Evolutionary conservation across 2,797 vertebrate genomes (phyloP), one percentile per base, ranked within the genome.

Genomic region (Chelmon rostratus): DNA sequence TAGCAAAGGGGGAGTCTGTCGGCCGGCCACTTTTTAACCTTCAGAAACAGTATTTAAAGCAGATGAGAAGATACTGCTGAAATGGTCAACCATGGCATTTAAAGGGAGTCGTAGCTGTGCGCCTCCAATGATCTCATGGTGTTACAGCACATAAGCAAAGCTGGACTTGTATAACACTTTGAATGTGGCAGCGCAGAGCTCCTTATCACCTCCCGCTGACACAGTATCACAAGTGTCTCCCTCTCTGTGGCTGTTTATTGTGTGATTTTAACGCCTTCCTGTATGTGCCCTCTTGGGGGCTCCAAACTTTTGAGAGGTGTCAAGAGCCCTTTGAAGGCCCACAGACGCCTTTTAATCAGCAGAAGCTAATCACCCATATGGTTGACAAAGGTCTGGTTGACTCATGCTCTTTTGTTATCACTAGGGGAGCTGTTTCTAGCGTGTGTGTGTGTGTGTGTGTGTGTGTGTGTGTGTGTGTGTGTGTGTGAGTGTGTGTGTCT

Each of bases 281-380:
- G 77, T 84, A 56, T 90, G 79, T 71, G 54, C 37, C 79, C 84
- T 79, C 72, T 72, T 54, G 68, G 81, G 64, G 78, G 83, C 86
- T 86, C 63, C 85, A 89, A 89, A 91, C 82, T 86, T 91, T 89
- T 85, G 85, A 83, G 82, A 92, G 89, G 92, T 85, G 87, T 93
- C 73, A 84, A 87, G 85, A 91, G 82, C 73, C 76, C 78, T 94
- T 93, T 93, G 93, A 94, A 91, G 90, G 49, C 53, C 73, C 68
- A 78, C 53, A 88, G 89, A 89, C 76, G 59, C 63, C 83, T 91
- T 93, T 93, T 93, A 93, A 92, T 93, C 87, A 94, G 84, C 69
- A 78, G 12, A 71, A 68, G 79, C 82, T 93, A 91, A 93, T 93
- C 91, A 91, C 78, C 91, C 92, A 93, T 91, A 91, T 93, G 92